Percentiles rank a stretch among this genome's conserved stretches.
These are phyloP conservation scores for Erpetoichthys calabaricus DNA, from an alignment of 2,797 vertebrate genomes.

Conservation along the genomic window DNA sequence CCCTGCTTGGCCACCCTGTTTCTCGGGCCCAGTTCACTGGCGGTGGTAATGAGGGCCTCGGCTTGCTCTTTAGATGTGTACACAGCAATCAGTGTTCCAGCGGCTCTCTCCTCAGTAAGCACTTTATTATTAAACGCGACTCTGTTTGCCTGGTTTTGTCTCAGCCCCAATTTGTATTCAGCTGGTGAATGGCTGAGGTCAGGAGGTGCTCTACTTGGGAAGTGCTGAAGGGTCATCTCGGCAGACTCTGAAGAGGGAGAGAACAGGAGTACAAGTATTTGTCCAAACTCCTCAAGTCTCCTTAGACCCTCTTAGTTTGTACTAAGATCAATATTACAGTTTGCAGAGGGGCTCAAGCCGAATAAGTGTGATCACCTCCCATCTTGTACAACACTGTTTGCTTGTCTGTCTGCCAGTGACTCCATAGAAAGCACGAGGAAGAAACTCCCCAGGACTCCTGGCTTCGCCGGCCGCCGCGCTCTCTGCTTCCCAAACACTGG, in stretches of 20 bases:
- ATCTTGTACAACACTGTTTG: slow-evolving; percentile 37
- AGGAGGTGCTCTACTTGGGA: slow-evolving; percentile 56
- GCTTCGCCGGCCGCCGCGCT: no score
- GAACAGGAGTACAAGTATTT: slow-evolving; percentile 44
- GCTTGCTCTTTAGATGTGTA: slow-evolving; percentile 50
- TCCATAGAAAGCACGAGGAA: not conserved
- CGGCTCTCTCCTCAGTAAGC: slow-evolving; percentile 41
- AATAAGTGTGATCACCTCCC: slow-evolving; percentile 32
- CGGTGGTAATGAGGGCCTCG: slow-evolving; percentile 43
- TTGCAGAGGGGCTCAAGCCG: slow-evolving; percentile 35
- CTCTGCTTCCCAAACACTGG: no score
- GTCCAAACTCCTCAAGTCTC: slow-evolving; percentile 52
- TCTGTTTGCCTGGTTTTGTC: slow-evolving; percentile 64
- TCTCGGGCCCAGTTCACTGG: slow-evolving; percentile 29
- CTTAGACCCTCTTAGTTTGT: slow-evolving; percentile 29
- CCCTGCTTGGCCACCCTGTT: no score
- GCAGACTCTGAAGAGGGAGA: slow-evolving; percentile 55
- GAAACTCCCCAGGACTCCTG: not conserved
- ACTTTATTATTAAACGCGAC: slow-evolving; percentile 54
- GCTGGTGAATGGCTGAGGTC: slow-evolving; percentile 62
- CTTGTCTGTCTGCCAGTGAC: slow-evolving; percentile 24
- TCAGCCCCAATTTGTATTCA: slow-evolving; percentile 52
- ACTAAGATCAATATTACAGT: slow-evolving; percentile 61
- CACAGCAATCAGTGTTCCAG: slow-evolving; percentile 46
- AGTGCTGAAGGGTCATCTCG: slow-evolving; percentile 58